A percentile compares a stretch with the other conserved stretches of the same genome.
phyloP scores from a whole-genome alignment of 1,140 invertebrate genomes.

The Melitaea cinxia region DNA sequence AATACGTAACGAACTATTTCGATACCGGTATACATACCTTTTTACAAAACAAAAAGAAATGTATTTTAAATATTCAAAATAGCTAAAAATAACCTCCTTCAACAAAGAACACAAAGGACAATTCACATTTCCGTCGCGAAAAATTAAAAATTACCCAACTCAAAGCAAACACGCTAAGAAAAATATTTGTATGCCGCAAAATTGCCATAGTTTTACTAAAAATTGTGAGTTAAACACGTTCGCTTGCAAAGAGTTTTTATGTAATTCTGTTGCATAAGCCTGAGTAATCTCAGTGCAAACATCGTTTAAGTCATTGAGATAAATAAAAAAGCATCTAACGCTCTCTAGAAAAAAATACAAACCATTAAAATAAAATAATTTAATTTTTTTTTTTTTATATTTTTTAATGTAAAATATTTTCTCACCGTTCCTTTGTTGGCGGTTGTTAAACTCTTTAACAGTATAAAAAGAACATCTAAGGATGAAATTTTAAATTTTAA shows the following conservation, averaged over 20 bases:
- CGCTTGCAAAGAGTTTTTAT: not conserved
- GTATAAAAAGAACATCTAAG: too few relatives aligned
- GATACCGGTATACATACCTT: too few relatives aligned
- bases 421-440: too few relatives aligned
- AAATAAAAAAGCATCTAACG: not conserved
- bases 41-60: too few relatives aligned
- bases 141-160: not conserved
- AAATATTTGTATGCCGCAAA: slow-evolving; percentile 6
- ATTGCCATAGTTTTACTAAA: slow-evolving; percentile 11
- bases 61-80: too few relatives aligned
- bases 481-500: too few relatives aligned
- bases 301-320: not conserved
- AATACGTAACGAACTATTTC: too few relatives aligned
- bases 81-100: too few relatives aligned
- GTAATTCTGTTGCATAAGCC: not conserved
- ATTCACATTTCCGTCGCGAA: not conserved
- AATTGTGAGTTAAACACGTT: not conserved
- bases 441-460: too few relatives aligned
- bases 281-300: not conserved
- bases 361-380: not conserved
- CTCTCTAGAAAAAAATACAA: not conserved
- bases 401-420: too few relatives aligned
- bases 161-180: slow-evolving; percentile 5
- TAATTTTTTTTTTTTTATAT: not conserved
- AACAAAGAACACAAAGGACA: not conserved